Base-by-base conservation (phyloP, 2,113 vertebrate species). In the Gallinago jamesoni region DNA sequence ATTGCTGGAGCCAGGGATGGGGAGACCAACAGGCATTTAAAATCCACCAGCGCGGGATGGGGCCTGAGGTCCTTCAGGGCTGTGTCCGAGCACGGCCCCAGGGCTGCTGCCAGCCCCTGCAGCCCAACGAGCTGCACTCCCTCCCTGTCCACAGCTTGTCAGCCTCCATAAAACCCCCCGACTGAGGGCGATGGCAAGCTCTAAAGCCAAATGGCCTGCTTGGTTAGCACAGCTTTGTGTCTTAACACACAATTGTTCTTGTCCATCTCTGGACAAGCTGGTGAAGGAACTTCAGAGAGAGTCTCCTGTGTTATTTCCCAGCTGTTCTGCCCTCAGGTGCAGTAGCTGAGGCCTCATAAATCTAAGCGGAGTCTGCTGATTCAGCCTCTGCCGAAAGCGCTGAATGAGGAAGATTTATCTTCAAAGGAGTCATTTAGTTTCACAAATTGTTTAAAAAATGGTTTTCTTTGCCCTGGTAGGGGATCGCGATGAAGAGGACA, bases 401-500 rank as follows among this genome's bases (percentile, higher is more conserved):
- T 2, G 20, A 33, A 35, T 9, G 41, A 37, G 33, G 14, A 52
- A 52, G 19, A 37, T 63, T 59, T 37, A 5, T 64, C 84, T 75
- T 39, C 78, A n/a, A 69, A 47, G 35, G 20, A 39, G 19, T 30
- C 2, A 12, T 43, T 27, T 7, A 0, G 24, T 52, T 43, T 43
- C 81, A 10, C 62, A 83, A 19, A 86, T 56, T 1, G 6, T n/a
- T n/a, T 15, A 1, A 2, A n/a, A 11, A 10, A 39, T 22, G 43
- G 1, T 83, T 64, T 75, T 18, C 35, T 95, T 41, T 93, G 22
- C 93, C 79, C 35, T 52, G n/a, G 25, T 64, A 98, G 98, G 95
- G 86, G 87, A 96, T 6, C 95, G 8, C 6, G 92, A 98, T 4
- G 98, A 98, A 24, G 98, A 99, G 27, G 89, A 98, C 84, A 97